Conservation (phyloP, 2,888 invertebrate genomes). For the Psylliodes chrysocephalus region DNA sequence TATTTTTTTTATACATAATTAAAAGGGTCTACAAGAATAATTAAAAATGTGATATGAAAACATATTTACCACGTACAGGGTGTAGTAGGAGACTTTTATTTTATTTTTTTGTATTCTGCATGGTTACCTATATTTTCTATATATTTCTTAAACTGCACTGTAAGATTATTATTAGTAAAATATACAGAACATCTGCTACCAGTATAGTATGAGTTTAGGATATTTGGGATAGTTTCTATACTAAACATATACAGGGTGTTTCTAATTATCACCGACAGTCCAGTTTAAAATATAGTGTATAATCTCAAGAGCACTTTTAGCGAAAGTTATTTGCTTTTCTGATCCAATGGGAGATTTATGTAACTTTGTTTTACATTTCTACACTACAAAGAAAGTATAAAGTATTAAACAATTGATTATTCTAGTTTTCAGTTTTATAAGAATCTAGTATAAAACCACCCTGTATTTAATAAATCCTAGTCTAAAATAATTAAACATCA, state of each 20-base stretch:
- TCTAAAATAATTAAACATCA: not conserved
- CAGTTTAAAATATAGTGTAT: too few species aligned
- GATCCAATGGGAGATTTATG: too few species aligned
- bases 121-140: not conserved
- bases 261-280: too few species aligned
- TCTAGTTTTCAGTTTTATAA: too few species aligned
- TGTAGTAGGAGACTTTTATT: slow-evolving; percentile 4
- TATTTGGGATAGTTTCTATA: not conserved
- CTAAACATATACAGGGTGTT: slow-evolving; percentile 2
- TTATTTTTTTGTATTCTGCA: slow-evolving; percentile 3
- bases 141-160: not conserved
- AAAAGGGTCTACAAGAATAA: not conserved
- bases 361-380: too few species aligned
- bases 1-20: not conserved
- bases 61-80: slow-evolving; percentile 4
- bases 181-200: too few species aligned
- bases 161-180: not conserved
- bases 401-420: too few species aligned
- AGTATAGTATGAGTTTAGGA: not conserved
- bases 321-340: too few species aligned
- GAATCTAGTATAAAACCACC: too few species aligned
- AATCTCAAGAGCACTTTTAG: too few species aligned
- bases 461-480: not conserved
- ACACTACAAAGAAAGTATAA: too few species aligned
- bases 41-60: slow-evolving; percentile 5